Base-by-base conservation (phyloP, 2,888 invertebrate genomes). In the Gortyna flavago region DNA sequence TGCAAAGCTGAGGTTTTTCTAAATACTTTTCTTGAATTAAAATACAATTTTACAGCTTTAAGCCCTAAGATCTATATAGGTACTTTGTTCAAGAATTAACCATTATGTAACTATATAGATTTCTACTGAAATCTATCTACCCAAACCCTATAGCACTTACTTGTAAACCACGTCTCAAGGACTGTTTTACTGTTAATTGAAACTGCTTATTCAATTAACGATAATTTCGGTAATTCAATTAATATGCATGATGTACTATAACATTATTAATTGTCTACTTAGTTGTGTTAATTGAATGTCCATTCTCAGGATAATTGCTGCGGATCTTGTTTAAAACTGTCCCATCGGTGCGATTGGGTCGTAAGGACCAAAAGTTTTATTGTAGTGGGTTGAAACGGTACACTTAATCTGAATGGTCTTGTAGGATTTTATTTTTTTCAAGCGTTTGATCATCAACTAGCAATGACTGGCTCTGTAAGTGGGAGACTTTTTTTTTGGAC, bases 151-250 rank as follows among this genome's bases (percentile, higher is more conserved):
- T 6, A 77, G 18, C 41, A 77, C 29, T 59, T 16, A 44, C 69
- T 16, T 66, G 78, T 29, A 35, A 65, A 68, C 44, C 35, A 54
- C 35, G 8, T 32, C 32, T 16, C 64, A 54, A 61, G 38, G 18
- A 57, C 21, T 41, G 51, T 69, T 59, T 51, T 21, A 25, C 21
- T 13, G 29, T 65, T 85, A 69, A 81, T 81, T 85, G 65, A 69
- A 85, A 65, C 38, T 32, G 57, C 13, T 38, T 38, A 69, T 69
- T 68, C 65, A 80, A 80, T 85, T 68, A 85, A n/a, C 51, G 57
- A 81, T 85, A 35, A 81, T 80, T 72, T 16, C 7, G 0, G 8
- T 72, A 59, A 84, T 68, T 64, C n/a, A 68, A 85, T 84, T 68
- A 68, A 57, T 72, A 80, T 85, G 38, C 79, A 84, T 70, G 69